A percentile compares a stretch with the other conserved stretches of the same genome.
These are phyloP conservation scores for Parotia lawesii DNA, from an alignment of 2,113 vertebrate genomes.

Conservation along the genomic window DNA sequence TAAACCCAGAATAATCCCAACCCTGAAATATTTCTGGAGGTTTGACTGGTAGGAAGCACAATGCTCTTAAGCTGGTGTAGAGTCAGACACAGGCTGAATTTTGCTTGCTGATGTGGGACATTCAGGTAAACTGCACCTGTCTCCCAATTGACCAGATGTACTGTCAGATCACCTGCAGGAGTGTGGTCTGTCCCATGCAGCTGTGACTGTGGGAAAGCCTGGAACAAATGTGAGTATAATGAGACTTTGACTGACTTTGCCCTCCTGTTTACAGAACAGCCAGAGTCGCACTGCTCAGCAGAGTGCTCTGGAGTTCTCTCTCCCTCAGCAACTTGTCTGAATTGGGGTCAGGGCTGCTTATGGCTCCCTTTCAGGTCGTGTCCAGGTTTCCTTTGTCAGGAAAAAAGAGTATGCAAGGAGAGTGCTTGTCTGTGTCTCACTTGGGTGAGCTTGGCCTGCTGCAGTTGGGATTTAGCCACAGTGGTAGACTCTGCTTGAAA, in stretches of 20 bases:
- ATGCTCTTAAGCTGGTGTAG: not conserved
- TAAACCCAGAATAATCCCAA: not conserved
- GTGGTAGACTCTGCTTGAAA: not conserved
- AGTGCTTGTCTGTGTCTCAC: not conserved
- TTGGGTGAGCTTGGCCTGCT: not conserved
- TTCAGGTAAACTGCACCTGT: not conserved
- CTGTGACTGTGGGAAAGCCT: not conserved
- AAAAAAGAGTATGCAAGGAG: not conserved
- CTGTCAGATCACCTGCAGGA: not conserved
- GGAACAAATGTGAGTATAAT: not conserved
- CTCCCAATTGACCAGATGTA: fast-evolving
- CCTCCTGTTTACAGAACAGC: not conserved
- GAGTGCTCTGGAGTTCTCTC: not conserved
- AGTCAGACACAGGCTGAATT: not conserved
- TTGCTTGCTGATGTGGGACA: not conserved
- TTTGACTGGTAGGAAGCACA: not conserved
- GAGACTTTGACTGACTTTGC: not conserved
- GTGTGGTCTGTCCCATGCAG: not conserved
- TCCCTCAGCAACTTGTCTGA: not conserved
- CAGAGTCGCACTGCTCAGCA: not conserved
- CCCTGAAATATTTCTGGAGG: not conserved
- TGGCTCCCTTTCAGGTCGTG: not conserved
- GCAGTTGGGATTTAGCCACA: not conserved
- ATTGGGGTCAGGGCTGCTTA: not conserved
- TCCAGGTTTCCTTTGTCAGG: not conserved